Evolutionary conservation across 2,113 vertebrate species (phyloP).

Genomic region (Candoia aspera): DNA sequence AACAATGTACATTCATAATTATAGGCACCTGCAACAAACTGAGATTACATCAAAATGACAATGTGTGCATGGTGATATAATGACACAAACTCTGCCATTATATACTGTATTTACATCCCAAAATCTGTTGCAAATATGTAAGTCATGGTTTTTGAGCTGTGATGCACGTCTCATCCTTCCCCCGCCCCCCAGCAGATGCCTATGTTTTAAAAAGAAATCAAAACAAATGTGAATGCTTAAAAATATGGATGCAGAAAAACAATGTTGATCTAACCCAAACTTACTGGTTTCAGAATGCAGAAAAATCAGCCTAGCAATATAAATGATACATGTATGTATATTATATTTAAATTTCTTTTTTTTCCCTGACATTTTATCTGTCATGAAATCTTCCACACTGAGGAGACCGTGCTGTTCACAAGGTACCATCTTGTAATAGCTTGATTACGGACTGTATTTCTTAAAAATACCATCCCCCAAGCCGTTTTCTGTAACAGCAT

Average conservation of each 20-base stretch:
- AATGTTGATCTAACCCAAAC: conserved; percentile 38
- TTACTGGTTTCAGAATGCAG: conserved; percentile 42
- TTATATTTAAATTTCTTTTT: background rate
- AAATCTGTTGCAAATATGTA: background rate
- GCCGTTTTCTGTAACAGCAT: conserved; percentile 44
- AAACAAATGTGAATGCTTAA: background rate
- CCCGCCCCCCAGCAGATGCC: background rate
- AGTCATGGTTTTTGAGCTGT: background rate
- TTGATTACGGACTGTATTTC: conserved; percentile 48
- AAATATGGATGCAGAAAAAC: conserved; percentile 38
- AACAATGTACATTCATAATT: conserved; percentile 8
- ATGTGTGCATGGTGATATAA: background rate
- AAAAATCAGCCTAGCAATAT: background rate
- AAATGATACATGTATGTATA: background rate
- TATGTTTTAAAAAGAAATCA: background rate
- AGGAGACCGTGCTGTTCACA: conserved; percentile 44
- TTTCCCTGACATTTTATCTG: background rate
- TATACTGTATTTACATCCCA: background rate
- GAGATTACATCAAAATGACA: background rate
- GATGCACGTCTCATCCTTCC: background rate
- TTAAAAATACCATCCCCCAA: conserved; percentile 55
- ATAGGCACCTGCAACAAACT: background rate
- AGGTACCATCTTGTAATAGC: conserved; percentile 49
- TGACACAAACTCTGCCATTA: background rate
- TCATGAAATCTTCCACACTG: conserved; percentile 22